phyloP scores from a whole-genome alignment of 2,113 vertebrate genomes.

The Nyctereutes procyonoides region DNA sequence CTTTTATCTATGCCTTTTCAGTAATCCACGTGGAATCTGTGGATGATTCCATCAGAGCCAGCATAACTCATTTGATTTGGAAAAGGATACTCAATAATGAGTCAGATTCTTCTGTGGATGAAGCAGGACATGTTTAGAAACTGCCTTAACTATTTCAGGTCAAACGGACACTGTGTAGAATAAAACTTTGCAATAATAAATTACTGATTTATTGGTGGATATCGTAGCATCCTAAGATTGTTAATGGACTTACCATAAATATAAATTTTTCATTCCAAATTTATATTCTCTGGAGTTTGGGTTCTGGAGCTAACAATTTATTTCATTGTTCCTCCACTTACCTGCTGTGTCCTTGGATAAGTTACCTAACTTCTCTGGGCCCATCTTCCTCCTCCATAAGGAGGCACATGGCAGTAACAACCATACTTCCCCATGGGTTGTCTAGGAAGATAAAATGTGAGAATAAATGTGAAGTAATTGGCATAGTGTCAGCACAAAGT shows the following conservation, averaged over 20 bases:
- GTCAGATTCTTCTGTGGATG: not conserved
- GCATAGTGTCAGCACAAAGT: not conserved
- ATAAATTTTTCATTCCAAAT: not conserved
- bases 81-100: not conserved
- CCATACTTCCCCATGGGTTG: not conserved
- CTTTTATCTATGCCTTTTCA: not conserved
- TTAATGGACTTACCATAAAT: not conserved
- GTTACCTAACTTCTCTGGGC: not conserved
- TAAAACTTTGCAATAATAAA: not conserved
- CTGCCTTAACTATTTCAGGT: not conserved
- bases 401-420: not conserved
- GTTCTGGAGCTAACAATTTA: not conserved
- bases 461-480: not conserved
- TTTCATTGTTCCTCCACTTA: not conserved
- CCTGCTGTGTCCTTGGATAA: not conserved
- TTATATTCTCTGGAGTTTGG: not conserved
- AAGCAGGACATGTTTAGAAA: not conserved
- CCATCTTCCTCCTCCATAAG: not conserved
- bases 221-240: not conserved
- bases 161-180: not conserved
- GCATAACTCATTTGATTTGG: conserved; percentile 53
- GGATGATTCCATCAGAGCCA: not conserved
- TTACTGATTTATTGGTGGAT: not conserved
- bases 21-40: not conserved
- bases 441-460: not conserved